Conservation (phyloP, 2,113 vertebrate genomes). For the Leptobrachium leishanense region DNA sequence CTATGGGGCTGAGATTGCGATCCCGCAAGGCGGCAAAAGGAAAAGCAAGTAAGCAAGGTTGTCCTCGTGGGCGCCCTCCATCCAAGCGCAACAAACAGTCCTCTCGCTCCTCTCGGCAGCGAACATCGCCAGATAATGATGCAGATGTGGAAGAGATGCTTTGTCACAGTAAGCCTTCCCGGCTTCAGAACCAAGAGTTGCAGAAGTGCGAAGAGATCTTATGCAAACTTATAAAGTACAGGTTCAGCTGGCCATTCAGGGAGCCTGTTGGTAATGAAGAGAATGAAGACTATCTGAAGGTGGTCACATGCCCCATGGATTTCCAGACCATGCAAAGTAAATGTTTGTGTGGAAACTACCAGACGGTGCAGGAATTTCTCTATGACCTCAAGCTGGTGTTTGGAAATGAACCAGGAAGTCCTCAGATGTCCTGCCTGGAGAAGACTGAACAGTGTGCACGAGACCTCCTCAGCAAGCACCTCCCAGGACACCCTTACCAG, state of each 20-base stretch:
- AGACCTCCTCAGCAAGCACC: slow-evolving; percentile 86
- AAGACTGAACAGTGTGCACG: slow-evolving; percentile 89
- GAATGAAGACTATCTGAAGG: slow-evolving; percentile 89
- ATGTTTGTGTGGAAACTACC: slow-evolving; percentile 80
- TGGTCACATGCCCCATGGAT: slow-evolving; percentile 91
- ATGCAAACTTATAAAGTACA: slow-evolving; percentile 87
- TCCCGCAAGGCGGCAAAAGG: slow-evolving; percentile 74
- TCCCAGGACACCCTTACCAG: slow-evolving; percentile 83
- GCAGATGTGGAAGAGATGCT: slow-evolving; percentile 94
- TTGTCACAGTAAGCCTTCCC: slow-evolving; percentile 74
- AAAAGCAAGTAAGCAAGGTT: slow-evolving; percentile 63
- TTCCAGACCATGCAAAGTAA: slow-evolving; percentile 93
- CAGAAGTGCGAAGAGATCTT: slow-evolving; percentile 93
- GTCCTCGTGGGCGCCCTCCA: slow-evolving; percentile 66
- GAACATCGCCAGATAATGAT: slow-evolving; percentile 66
- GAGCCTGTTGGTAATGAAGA: slow-evolving; percentile 90
- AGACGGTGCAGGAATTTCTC: slow-evolving; percentile 84
- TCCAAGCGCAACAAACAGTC: slow-evolving; percentile 72
- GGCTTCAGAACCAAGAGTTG: slow-evolving; percentile 79
- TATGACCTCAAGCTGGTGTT: slow-evolving; percentile 92
- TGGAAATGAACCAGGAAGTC: slow-evolving; percentile 84
- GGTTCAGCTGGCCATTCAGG: slow-evolving; percentile 98
- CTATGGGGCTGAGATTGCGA: slow-evolving; percentile 86
- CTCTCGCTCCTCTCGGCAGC: slow-evolving; percentile 65
- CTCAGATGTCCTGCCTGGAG: slow-evolving; percentile 81